Percentiles rank a stretch among this genome's conserved stretches.
Conservation (phyloP, 2,797 vertebrate genomes). For the Saxicola maurus region DNA sequence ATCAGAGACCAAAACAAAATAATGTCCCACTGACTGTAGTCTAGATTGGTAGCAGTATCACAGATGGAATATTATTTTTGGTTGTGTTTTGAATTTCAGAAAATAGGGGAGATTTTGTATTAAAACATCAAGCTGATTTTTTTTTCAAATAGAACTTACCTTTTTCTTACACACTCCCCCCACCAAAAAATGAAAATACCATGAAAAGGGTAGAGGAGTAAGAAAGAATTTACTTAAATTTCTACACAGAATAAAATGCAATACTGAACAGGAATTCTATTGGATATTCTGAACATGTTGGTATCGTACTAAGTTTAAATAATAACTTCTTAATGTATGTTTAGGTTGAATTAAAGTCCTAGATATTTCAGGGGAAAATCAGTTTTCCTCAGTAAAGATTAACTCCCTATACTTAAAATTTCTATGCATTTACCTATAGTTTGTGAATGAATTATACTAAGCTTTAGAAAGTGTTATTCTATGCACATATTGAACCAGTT, state of each 20-base stretch:
- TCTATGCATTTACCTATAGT: not conserved
- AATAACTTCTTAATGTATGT: not conserved
- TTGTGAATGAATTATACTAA: not conserved
- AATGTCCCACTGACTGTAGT: not conserved
- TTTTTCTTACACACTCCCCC: accelerated
- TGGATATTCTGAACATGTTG: not conserved
- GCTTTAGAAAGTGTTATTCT: not conserved
- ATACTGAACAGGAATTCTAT: not conserved
- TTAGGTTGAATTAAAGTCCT: not conserved
- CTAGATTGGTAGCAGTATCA: not conserved
- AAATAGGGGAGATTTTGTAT: not conserved
- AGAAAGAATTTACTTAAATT: not conserved
- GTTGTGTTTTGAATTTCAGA: not conserved
- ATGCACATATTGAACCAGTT: not conserved
- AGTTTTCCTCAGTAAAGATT: not conserved
- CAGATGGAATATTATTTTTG: not conserved
- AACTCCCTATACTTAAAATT: not conserved
- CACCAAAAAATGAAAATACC: accelerated
- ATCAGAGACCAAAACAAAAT: not conserved
- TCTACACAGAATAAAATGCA: not conserved
- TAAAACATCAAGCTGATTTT: accelerated
- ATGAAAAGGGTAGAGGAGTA: accelerated
- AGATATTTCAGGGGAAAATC: not conserved
- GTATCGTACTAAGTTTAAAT: not conserved
- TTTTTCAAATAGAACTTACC: accelerated